Evolutionary conservation across 2,797 vertebrate genomes (phyloP).

Genomic region (Platyrinchus mystaceus): DNA sequence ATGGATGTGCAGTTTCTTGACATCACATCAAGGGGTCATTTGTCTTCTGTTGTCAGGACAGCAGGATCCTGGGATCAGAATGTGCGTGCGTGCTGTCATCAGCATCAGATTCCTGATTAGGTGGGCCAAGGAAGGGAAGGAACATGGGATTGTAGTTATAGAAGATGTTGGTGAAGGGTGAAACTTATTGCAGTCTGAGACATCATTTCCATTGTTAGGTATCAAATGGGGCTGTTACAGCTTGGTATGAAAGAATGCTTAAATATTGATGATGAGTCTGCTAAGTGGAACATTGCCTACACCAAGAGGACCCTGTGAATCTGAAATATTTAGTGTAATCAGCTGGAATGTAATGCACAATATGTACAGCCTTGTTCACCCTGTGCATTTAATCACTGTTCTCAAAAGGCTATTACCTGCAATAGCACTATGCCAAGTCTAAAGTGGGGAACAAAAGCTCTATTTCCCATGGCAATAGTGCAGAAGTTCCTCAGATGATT

Average conservation of each 20-base stretch:
- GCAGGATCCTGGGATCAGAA: background rate
- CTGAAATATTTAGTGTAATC: conserved; percentile 63
- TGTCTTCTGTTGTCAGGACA: background rate
- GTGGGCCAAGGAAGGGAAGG: background rate
- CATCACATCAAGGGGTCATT: background rate
- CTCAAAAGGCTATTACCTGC: conserved; percentile 1
- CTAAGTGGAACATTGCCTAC: background rate
- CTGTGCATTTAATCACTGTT: conserved; percentile 13
- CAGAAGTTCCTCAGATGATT: background rate
- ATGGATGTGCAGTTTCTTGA: background rate
- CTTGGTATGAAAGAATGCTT: background rate
- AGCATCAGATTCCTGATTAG: background rate
- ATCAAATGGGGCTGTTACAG: background rate
- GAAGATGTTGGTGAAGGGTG: background rate
- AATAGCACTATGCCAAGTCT: background rate
- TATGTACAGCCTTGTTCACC: conserved; percentile 27
- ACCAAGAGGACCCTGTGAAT: background rate
- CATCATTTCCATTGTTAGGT: background rate
- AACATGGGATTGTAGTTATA: background rate
- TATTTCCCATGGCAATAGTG: background rate
- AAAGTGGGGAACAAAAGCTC: background rate
- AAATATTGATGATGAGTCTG: conserved; percentile 47
- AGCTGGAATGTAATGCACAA: conserved; percentile 33
- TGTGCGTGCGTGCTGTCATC: background rate
- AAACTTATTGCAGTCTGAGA: background rate